Conservation (phyloP, 2,113 vertebrate genomes). For the Sceloporus tristichus region DNA sequence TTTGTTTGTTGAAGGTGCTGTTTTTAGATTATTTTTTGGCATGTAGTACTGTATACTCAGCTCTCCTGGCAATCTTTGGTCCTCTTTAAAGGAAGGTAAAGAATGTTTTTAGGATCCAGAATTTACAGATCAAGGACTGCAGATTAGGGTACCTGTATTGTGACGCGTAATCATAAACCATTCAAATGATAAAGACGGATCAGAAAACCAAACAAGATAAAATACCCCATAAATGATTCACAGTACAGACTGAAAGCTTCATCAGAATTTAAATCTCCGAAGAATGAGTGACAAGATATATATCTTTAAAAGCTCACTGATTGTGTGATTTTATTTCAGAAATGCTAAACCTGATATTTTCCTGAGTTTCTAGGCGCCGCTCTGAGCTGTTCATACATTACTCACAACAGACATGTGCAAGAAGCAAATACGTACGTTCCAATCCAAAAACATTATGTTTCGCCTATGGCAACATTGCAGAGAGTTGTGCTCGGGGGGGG, state of each 20-base stretch:
- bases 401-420: not conserved
- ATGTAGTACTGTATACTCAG: too few species aligned
- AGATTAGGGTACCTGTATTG: too few species aligned
- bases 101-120: too few species aligned
- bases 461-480: not conserved
- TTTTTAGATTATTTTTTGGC: too few species aligned
- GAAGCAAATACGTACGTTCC: not conserved
- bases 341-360: not conserved
- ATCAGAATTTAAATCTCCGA: not conserved
- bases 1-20: too few species aligned
- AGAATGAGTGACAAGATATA: not conserved
- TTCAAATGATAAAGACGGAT: not conserved
- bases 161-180: not conserved
- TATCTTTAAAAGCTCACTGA: not conserved
- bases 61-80: too few species aligned
- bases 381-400: not conserved
- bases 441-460: not conserved
- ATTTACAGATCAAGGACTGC: too few species aligned
- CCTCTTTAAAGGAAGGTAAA: too few species aligned
- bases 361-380: not conserved
- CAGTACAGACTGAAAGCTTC: not conserved
- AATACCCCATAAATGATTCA: not conserved
- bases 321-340: not conserved
- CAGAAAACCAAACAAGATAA: not conserved
- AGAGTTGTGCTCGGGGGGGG: not conserved